A percentile compares a stretch with the other conserved stretches of the same genome.
Evolutionary conservation across 2,113 vertebrate species (phyloP).

Genomic region (Hippocampus comes): DNA sequence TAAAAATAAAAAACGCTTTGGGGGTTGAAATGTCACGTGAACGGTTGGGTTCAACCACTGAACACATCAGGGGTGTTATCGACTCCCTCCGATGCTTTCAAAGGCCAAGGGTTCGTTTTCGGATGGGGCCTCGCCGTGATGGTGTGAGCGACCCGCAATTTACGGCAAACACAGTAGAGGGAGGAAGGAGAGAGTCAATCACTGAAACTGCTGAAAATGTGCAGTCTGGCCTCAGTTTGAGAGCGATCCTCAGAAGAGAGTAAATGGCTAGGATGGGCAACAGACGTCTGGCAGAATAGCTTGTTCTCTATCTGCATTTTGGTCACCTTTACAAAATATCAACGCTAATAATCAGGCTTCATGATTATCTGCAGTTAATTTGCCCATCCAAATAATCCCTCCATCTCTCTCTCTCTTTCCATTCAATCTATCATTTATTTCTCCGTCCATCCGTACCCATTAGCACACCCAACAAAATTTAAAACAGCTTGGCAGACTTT

Average conservation of each 20-base stretch:
- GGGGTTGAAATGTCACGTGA: slow-evolving; percentile 73
- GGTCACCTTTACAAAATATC: background rate
- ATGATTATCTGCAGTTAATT: background rate
- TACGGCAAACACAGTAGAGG: slow-evolving; percentile 39
- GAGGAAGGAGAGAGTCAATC: slow-evolving; percentile 28
- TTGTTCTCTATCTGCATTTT: background rate
- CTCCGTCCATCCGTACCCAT: too few species aligned
- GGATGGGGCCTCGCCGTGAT: slow-evolving; percentile 48
- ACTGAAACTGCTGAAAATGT: slow-evolving; percentile 21
- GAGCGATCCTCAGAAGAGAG: background rate
- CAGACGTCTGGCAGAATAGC: background rate
- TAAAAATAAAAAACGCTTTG: slow-evolving; percentile 55
- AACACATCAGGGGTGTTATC: slow-evolving; percentile 71
- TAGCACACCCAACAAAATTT: too few species aligned
- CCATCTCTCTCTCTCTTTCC: too few species aligned
- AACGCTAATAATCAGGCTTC: background rate
- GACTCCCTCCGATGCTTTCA: slow-evolving; percentile 69
- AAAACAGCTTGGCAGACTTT: too few species aligned
- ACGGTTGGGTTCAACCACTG: slow-evolving; percentile 74
- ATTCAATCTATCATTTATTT: too few species aligned
- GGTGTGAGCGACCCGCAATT: slow-evolving; percentile 50
- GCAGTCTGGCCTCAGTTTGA: slow-evolving; percentile 12
- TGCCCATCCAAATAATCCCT: background rate
- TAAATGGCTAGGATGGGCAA: slow-evolving; percentile 11
- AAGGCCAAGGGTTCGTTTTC: slow-evolving; percentile 63